Base-by-base conservation (phyloP, 2,113 vertebrate species). In the Seriola rivoliana region DNA sequence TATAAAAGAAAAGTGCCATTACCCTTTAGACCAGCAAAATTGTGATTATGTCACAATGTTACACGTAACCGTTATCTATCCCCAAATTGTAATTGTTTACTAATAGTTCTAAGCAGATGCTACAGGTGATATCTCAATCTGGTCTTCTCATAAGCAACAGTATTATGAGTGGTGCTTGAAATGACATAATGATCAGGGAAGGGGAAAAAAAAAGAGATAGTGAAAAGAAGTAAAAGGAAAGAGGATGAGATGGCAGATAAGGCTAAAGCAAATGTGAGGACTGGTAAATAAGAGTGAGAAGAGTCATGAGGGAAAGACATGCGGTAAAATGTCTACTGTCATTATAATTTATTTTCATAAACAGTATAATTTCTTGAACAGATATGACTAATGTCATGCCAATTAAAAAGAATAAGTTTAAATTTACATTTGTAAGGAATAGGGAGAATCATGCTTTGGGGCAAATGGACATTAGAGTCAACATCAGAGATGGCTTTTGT, bases 401-500 rank as follows among this genome's bases (percentile, higher is more conserved):
- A 66, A 38, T 52, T 12, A 21, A 68, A n/a, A 62, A 50, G 65
- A 63, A 68, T 11, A 48, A 9, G 3, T 5, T 52, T 23, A 63
- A 42, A 63, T 2, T 78, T 32, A 17, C 29, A 16, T 67, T 71
- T 62, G 19, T 57, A 70, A 58, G 71, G 19, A 4, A 59, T n/a
- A 34, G 29, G 25, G 58, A 73, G 21, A 72, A 25, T 58, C 12
- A 12, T n/a, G 4, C 19, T 54, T 55, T 21, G 1, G 52, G n/a
- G n/a, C 44, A 71, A 42, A 71, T 32, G 11, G n/a, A 19, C 40
- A 48, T 71, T 13, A 50, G 34, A 29, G 44, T 73, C 42, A 55
- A 17, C 55, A 64, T 58, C 13, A 63, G n/a, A 58, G 32, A 82
- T 84, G 74, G 44, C 66, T 32, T 62, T 9, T 5, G 25, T 34